Evolutionary conservation across 2,888 invertebrate genomes (phyloP).

Genomic region (Cloeon dipterum): DNA sequence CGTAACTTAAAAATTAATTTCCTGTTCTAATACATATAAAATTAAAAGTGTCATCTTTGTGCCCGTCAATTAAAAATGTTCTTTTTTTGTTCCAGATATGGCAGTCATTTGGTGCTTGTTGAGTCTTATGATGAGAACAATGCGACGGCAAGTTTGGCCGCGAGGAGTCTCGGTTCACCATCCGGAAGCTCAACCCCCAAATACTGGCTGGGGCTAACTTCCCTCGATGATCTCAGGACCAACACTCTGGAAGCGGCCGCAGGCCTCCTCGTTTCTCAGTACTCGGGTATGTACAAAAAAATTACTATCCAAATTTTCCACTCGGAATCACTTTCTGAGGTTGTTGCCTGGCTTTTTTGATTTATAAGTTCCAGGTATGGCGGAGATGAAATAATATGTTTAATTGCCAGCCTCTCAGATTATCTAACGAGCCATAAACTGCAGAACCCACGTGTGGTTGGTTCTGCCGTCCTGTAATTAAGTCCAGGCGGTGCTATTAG

Average conservation of each 20-base stretch:
- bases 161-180: constrained; percentile 19
- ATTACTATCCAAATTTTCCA: neutral
- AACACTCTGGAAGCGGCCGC: constrained; percentile 88
- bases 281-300: constrained; percentile 37
- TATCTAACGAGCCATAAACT: too few species aligned
- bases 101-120: constrained; percentile 80
- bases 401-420: too few species aligned
- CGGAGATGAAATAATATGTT: too few species aligned
- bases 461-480: too few species aligned
- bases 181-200: constrained; percentile 17
- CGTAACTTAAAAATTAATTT: too few species aligned
- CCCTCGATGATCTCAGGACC: constrained; percentile 75
- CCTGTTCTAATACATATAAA: too few species aligned
- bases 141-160: constrained; percentile 60
- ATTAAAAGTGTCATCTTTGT: too few species aligned
- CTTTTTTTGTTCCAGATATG: constrained; percentile 76
- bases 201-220: constrained; percentile 79
- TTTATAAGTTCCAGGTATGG: too few species aligned
- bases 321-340: neutral
- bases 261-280: constrained; percentile 73
- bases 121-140: constrained; percentile 83
- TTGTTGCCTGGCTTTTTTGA: too few species aligned
- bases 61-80: too few species aligned
- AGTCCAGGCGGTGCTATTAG: too few species aligned
- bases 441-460: too few species aligned